Evolutionary conservation across 2,888 invertebrate species (phyloP).

Genomic region (Strigamia transsilvanica): DNA sequence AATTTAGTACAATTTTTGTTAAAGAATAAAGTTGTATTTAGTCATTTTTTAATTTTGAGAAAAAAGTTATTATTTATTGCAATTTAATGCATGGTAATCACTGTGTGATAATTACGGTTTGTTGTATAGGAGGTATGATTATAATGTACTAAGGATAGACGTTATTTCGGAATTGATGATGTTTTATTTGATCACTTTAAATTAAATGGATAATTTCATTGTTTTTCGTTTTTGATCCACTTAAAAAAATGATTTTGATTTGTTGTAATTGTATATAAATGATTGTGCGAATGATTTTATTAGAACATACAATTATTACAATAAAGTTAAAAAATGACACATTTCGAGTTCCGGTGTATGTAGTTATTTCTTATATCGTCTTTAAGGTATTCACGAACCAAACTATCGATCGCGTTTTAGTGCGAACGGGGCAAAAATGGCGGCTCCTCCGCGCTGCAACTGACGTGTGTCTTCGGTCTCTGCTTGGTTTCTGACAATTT

Average conservation of each 20-base stretch:
- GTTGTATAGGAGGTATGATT: neutral
- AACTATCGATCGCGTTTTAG: constrained; percentile 24
- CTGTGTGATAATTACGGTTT: constrained; percentile 25
- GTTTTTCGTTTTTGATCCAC: neutral
- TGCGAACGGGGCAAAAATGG: constrained; percentile 25
- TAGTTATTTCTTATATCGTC: neutral
- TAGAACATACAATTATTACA: constrained; percentile 11
- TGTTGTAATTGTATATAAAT: neutral
- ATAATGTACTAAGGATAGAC: neutral
- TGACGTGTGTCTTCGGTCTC: neutral
- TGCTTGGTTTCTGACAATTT: neutral
- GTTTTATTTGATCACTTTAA: neutral
- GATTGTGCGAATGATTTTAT: constrained; percentile 25
- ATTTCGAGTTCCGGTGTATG: neutral
- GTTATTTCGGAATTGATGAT: neutral
- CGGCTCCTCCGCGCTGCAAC: constrained; percentile 9
- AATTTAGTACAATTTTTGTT: neutral
- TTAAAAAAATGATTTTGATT: neutral
- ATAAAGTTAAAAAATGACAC: constrained; percentile 12
- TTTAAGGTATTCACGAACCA: constrained; percentile 32
- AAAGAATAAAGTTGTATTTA: neutral
- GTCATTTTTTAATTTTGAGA: neutral
- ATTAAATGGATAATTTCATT: neutral
- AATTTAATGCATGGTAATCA: constrained; percentile 28
- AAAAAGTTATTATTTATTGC: constrained; percentile 4